These are phyloP conservation scores for Schizopygopsis malacanthus DNA, from an alignment of 2,797 vertebrate species.

Conservation along the genomic window DNA sequence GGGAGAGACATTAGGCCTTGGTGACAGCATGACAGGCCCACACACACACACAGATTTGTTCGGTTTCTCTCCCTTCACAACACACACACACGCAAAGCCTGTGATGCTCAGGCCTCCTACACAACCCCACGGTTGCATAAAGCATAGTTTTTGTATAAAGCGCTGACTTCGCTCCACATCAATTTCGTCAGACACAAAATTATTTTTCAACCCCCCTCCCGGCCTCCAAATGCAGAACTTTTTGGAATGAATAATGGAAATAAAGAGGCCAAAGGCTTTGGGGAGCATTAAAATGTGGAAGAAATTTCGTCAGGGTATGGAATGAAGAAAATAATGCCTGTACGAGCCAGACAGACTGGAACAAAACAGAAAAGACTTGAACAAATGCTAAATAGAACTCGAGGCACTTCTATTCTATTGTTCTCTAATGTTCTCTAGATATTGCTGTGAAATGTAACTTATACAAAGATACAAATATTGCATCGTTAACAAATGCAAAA, in stretches of 20 bases:
- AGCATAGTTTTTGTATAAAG: conserved; percentile 80
- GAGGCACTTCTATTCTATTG: not conserved
- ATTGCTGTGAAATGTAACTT: conserved; percentile 3
- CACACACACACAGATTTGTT: conserved; percentile 57
- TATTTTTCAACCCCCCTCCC: conserved; percentile 75
- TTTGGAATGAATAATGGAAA: conserved; percentile 84
- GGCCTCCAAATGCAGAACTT: conserved; percentile 78
- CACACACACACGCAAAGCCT: conserved; percentile 48
- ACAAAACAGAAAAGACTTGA: conserved; percentile 35
- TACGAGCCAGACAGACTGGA: conserved; percentile 33
- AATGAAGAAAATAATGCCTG: conserved; percentile 35
- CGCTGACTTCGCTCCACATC: conserved; percentile 79
- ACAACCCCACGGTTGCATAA: conserved; percentile 75
- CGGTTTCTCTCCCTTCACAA: not conserved
- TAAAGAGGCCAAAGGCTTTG: conserved; percentile 71
- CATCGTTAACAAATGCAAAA: conserved; percentile 35
- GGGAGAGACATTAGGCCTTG: conserved; percentile 80
- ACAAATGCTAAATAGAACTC: conserved; percentile 19
- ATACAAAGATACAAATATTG: not conserved
- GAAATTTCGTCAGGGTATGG: conserved; percentile 49
- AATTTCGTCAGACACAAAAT: conserved; percentile 75
- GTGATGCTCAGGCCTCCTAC: conserved; percentile 67
- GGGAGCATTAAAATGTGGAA: conserved; percentile 58
- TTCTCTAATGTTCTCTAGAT: conserved; percentile 21
- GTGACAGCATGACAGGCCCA: conserved; percentile 83